These are phyloP conservation scores for Trichogramma evanescens DNA, from an alignment of 2,888 invertebrate species.

Conservation along the genomic window DNA sequence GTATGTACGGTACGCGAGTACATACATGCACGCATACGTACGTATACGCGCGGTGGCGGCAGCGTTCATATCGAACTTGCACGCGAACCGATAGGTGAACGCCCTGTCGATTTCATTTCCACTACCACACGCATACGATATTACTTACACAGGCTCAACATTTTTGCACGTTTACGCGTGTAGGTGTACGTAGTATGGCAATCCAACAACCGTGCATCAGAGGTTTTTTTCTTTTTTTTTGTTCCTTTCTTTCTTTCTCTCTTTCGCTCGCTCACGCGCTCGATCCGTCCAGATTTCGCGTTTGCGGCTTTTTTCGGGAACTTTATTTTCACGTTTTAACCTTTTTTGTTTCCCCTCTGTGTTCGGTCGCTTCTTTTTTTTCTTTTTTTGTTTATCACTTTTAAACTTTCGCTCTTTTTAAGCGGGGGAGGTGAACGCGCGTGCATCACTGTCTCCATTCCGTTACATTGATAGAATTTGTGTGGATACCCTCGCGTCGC, in stretches of 20 bases:
- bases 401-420: slow-evolving; percentile 9
- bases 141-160: slow-evolving; percentile 11
- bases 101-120: slow-evolving; percentile 45
- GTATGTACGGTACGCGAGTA: slow-evolving; percentile 16
- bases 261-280: slow-evolving; percentile 9
- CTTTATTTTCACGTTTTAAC: slow-evolving; percentile 8
- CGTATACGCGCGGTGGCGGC: slow-evolving; percentile 3
- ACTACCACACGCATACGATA: slow-evolving; percentile 31
- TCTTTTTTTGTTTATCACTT: slow-evolving; percentile 9
- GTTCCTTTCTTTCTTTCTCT: slow-evolving; percentile 24
- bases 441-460: slow-evolving; percentile 22
- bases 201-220: slow-evolving; percentile 14
- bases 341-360: slow-evolving; percentile 4
- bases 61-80: slow-evolving; percentile 20
- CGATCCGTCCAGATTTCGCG: slow-evolving; percentile 30
- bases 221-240: slow-evolving; percentile 32
- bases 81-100: slow-evolving; percentile 41
- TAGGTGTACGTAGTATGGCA: slow-evolving; percentile 4
- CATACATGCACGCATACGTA: slow-evolving; percentile 9
- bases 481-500: slow-evolving; percentile 7
- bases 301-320: slow-evolving; percentile 25
- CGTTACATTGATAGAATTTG: slow-evolving; percentile 9
- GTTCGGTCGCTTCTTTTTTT: not conserved
- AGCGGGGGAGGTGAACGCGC: not conserved
- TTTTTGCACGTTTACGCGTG: slow-evolving; percentile 10